Percentiles rank a stretch among this genome's conserved stretches.
phyloP scores from a whole-genome alignment of 2,888 invertebrate genomes.

The Timema podura region DNA sequence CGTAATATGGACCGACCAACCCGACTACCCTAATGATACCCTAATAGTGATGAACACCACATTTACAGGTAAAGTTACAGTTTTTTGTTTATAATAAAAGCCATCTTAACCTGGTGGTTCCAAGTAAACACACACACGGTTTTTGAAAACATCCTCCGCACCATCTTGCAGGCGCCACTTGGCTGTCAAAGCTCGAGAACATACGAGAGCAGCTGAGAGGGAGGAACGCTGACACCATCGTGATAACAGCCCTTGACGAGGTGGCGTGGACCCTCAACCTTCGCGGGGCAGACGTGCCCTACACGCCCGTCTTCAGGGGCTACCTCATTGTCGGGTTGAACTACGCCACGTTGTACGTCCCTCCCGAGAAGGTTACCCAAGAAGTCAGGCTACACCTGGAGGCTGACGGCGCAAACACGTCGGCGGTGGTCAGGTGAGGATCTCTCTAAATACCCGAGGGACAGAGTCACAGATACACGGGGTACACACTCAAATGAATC shows the following conservation, averaged over 20 bases:
- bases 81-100: no score
- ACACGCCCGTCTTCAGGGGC: conserved; percentile 44
- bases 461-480: not conserved
- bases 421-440: conserved; percentile 14
- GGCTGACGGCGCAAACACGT: conserved; percentile 7
- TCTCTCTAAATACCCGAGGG: not conserved
- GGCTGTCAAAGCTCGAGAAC: conserved; percentile 33
- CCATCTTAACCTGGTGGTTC: no score
- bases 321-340: conserved; percentile 36
- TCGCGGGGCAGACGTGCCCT: conserved; percentile 46
- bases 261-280: conserved; percentile 50
- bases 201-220: conserved; percentile 33
- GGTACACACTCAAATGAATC: no score
- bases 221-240: conserved; percentile 39
- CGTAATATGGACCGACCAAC: conserved; percentile 43
- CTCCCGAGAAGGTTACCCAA: conserved; percentile 35
- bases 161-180: conserved; percentile 31
- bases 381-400: conserved; percentile 36
- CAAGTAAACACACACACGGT: no score
- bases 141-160: no score
- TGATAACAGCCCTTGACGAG: conserved; percentile 48
- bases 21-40: conserved; percentile 41
- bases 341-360: conserved; percentile 35
- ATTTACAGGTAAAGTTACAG: conserved; percentile 39
- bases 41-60: conserved; percentile 41